These are phyloP conservation scores for Orientallactaga sibirica DNA, from an alignment of 2,797 vertebrate genomes.

Conservation along the genomic window DNA sequence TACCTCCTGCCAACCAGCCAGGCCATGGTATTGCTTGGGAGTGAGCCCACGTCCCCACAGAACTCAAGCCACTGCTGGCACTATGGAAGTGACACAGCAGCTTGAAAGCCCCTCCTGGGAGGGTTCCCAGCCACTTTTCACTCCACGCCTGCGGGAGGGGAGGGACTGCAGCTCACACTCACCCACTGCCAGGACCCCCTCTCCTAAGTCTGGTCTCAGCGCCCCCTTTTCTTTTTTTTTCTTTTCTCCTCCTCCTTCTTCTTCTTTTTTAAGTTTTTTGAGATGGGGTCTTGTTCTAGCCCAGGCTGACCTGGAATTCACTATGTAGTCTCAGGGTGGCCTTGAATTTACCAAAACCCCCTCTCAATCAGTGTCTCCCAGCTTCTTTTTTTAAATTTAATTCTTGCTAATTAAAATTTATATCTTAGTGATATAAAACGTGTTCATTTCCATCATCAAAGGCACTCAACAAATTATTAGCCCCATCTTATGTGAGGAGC, in stretches of 20 bases:
- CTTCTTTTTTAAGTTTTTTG: background rate
- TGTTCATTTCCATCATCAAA: constrained; percentile 2
- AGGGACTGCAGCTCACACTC: no score
- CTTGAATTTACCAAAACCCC: no score
- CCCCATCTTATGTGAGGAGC: background rate
- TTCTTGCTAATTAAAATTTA: background rate
- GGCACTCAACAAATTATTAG: background rate
- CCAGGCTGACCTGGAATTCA: no score
- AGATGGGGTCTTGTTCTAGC: no score
- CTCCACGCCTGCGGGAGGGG: no score
- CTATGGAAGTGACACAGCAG: background rate
- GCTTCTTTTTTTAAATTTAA: background rate
- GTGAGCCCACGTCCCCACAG: background rate
- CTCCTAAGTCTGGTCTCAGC: background rate
- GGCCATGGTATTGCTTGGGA: background rate
- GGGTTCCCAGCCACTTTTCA: background rate
- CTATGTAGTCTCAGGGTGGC: no score
- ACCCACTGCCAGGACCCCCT: background rate
- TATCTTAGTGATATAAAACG: constrained; percentile 26
- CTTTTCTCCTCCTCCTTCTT: background rate
- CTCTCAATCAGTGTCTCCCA: background rate
- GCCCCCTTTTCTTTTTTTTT: no score
- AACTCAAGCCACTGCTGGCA: background rate
- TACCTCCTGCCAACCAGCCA: background rate
- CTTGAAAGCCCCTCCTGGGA: background rate